A percentile compares a stretch with the other conserved stretches of the same genome.
Evolutionary conservation across 2,888 invertebrate genomes (phyloP).

Genomic region (Lamellibrachia satsuma): DNA sequence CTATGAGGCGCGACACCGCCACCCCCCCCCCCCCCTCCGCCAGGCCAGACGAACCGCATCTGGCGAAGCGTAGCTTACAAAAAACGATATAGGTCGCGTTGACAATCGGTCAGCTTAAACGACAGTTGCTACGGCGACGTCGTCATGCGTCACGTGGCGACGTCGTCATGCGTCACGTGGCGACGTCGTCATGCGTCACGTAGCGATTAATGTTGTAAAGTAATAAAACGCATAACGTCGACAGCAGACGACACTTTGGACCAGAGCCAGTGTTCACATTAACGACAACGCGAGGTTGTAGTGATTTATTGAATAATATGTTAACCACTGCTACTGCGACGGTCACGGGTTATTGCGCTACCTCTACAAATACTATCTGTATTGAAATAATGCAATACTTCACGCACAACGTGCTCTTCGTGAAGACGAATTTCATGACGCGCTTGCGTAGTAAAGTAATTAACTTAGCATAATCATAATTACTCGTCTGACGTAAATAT

Average conservation of each 20-base stretch:
- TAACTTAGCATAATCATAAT: background rate
- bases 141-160: no score
- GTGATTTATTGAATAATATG: background rate
- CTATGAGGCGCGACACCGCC: background rate
- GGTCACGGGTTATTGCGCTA: background rate
- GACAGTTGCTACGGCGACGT: background rate
- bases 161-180: background rate
- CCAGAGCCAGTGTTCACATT: background rate
- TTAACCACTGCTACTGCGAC: background rate
- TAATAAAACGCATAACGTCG: background rate
- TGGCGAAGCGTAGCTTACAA: background rate
- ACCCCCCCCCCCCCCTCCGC: background rate
- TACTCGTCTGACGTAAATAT: background rate
- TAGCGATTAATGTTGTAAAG: background rate
- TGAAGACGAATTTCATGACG: background rate
- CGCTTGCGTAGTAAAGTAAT: background rate
- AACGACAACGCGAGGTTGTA: background rate
- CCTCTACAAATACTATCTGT: background rate
- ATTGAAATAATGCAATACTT: background rate
- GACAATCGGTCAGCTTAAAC: background rate
- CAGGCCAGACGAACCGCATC: background rate
- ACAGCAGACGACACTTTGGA: background rate
- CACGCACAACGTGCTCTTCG: background rate
- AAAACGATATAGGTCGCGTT: background rate
- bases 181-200: background rate